Evolutionary conservation across 92 coral and sea anemone genomes (phyloP).

Genomic region (Phenganax marumi): DNA sequence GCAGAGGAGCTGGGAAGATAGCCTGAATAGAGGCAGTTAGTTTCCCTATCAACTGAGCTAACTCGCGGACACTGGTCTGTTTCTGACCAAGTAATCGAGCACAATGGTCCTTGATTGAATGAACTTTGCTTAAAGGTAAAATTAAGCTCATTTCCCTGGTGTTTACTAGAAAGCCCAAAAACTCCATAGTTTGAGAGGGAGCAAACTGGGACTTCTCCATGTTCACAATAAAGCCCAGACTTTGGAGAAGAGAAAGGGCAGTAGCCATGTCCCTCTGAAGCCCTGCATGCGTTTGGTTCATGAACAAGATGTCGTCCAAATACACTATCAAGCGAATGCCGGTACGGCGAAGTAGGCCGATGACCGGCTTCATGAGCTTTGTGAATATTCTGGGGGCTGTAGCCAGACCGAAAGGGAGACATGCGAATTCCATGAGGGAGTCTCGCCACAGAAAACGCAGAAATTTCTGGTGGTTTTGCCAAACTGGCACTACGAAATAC

Average conservation of each 20-base stretch:
- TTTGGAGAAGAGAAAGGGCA: conserved; percentile 33
- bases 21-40: conserved; percentile 58
- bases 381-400: conserved; percentile 42
- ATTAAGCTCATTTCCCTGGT: conserved; percentile 26
- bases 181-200: conserved; percentile 30
- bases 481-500: conserved; percentile 23
- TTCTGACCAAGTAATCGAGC: conserved; percentile 41
- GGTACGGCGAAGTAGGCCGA: conserved; percentile 30
- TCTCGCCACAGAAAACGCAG: conserved; percentile 49
- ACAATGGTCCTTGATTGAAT: conserved; percentile 43
- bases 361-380: conserved; percentile 43
- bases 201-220: conserved; percentile 10
- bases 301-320: conserved; percentile 52
- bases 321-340: conserved; percentile 48
- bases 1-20: conserved; percentile 59
- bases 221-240: conserved; percentile 53
- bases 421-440: conserved; percentile 28
- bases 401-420: conserved; percentile 56
- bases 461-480: conserved; percentile 34
- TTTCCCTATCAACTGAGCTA: conserved; percentile 49
- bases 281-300: too few relatives aligned
- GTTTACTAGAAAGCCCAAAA: conserved; percentile 39
- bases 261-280: too few relatives aligned
- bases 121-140: conserved; percentile 48
- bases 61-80: conserved; percentile 25